Evolutionary conservation across 2,888 invertebrate species (phyloP), one percentile per base, ranked within the genome.

Genomic region (Netelia virgata): DNA sequence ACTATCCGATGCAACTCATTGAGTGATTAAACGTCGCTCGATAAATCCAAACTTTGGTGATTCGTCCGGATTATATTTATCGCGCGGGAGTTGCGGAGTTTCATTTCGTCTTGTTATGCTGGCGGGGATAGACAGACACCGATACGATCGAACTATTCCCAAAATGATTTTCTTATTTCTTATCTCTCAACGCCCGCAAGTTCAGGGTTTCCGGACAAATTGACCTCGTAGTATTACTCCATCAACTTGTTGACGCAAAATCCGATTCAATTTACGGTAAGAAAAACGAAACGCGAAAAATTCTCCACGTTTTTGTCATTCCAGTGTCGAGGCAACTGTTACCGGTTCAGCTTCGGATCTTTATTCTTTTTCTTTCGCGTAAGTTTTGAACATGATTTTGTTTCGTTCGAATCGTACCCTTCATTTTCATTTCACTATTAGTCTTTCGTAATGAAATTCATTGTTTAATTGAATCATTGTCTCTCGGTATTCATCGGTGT

Each of bases 221-320:
- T 61, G 73, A 47, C 20, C 47, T 36, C 43, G n/a, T n/a, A n/a
- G n/a, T 9, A 50, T 43, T 50, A 76, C 68, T 28, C 59, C 20
- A 57, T 68, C 47, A 47, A 43, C 16, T 68, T 18, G 59, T 76
- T 43, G 43, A 11, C 57, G 11, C 23, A 1, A 16, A 1, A 16
- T 64, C 36, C 50, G 53, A 14, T 41, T 76, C 20, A 66, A 68
- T 75, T 74, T 18, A 47, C 50, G 6, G 20, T 64, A 11, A 16
- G 5, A 16, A n/a, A 63, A 14, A 20, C 63, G 1, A 64, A 64
- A 74, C 1, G 36, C 6, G 36, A 36, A 36, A 5, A 36, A 36
- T 36, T 64, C 18, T 64, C 63, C 74, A 64, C 74, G 16, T 53
- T 50, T 36, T 64, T 9, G 8, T 74, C 11, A 1, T 28, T 59